Conservation (phyloP, 1,140 invertebrate species). For the Caenorhabditis briggsae region DNA sequence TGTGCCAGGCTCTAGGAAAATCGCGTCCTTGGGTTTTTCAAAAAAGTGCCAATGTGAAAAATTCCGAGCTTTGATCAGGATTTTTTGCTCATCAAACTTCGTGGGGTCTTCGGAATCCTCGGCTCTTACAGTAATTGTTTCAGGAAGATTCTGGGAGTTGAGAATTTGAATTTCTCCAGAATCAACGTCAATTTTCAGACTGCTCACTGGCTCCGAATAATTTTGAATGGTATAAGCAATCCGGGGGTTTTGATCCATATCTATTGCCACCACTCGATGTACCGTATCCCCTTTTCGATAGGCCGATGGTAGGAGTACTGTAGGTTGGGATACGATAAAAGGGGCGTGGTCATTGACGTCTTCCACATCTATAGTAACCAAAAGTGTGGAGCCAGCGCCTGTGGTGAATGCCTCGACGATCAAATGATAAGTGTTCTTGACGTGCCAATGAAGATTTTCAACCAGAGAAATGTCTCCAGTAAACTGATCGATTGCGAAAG, state of each 20-base stretch:
- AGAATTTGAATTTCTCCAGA: conserved; percentile 12
- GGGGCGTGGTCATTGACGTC: conserved; percentile 21
- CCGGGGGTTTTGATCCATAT: background rate
- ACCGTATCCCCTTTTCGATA: conserved; percentile 25
- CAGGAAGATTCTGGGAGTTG: background rate
- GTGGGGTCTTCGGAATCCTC: background rate
- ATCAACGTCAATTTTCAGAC: background rate
- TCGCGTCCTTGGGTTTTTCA: background rate
- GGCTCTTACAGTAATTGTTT: background rate
- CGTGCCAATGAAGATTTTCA: conserved; percentile 10
- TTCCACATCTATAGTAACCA: conserved; percentile 34
- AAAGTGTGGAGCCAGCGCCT: background rate
- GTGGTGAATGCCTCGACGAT: conserved; percentile 8
- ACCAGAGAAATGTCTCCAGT: conserved; percentile 83
- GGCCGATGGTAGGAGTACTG: background rate
- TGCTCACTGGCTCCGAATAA: background rate
- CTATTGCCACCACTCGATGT: conserved; percentile 26
- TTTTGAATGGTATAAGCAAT: conserved; percentile 3
- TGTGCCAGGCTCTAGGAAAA: background rate
- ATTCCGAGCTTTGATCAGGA: background rate
- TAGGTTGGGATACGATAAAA: conserved; percentile 21
- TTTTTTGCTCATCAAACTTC: conserved; percentile 35
- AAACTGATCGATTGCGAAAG: conserved; percentile 84
- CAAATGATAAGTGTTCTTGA: background rate
- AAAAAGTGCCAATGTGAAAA: conserved; percentile 7